Percentiles rank a stretch among this genome's conserved stretches.
These are phyloP conservation scores for Marasmarcha lunaedactyla DNA, from an alignment of 2,888 invertebrate species.

Conservation along the genomic window DNA sequence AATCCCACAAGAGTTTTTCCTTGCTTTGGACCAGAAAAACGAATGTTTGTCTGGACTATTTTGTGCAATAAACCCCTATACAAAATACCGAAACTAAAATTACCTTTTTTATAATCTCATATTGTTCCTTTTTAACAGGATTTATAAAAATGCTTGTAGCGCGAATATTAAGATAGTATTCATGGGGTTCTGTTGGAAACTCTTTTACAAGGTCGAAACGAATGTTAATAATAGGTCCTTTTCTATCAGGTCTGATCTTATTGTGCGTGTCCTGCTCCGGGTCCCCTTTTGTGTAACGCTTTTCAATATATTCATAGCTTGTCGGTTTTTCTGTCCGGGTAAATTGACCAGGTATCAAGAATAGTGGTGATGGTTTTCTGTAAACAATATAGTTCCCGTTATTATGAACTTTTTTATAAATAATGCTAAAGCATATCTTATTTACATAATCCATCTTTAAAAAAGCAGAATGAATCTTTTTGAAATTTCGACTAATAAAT, in stretches of 20 bases:
- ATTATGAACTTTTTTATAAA: neutral
- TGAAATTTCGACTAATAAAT: too few relatives aligned
- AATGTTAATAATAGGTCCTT: slow-evolving; percentile 68
- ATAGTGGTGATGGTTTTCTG: slow-evolving; percentile 64
- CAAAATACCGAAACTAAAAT: too few relatives aligned
- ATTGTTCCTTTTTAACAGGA: slow-evolving; percentile 48
- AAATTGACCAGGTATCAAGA: slow-evolving; percentile 83
- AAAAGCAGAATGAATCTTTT: too few relatives aligned
- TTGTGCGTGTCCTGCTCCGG: slow-evolving; percentile 38
- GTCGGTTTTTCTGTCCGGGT: slow-evolving; percentile 78
- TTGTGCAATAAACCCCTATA: too few relatives aligned
- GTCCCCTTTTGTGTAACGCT: slow-evolving; percentile 27
- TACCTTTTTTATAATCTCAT: slow-evolving; percentile 57
- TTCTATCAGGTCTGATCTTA: slow-evolving; percentile 33
- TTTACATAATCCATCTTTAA: too few relatives aligned
- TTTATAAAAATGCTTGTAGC: slow-evolving; percentile 45
- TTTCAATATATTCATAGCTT: slow-evolving; percentile 41
- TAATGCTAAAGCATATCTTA: neutral
- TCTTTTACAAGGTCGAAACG: slow-evolving; percentile 72
- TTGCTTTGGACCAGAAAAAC: too few relatives aligned
- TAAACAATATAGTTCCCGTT: slow-evolving; percentile 15
- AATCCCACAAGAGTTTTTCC: too few relatives aligned
- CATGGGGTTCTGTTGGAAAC: slow-evolving; percentile 73
- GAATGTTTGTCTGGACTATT: too few relatives aligned
- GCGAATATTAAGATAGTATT: slow-evolving; percentile 67